A percentile compares a stretch with the other conserved stretches of the same genome.
These are phyloP conservation scores for Lagria hirta DNA, from an alignment of 2,888 invertebrate genomes.

Conservation along the genomic window DNA sequence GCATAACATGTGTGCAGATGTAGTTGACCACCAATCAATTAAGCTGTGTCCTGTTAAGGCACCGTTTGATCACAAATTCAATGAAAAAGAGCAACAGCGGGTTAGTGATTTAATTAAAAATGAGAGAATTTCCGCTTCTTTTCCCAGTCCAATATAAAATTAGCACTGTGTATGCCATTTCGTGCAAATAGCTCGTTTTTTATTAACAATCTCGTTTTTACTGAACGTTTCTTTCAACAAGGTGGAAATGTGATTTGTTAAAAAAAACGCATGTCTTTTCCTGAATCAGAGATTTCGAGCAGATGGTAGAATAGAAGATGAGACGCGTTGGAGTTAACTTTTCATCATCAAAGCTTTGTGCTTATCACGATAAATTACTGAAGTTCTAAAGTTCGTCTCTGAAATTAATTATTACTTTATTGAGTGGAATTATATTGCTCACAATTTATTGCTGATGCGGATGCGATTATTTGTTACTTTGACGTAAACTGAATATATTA, in stretches of 20 bases:
- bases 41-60: conserved; percentile 8
- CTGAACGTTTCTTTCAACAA: too few species aligned
- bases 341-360: conserved; percentile 18
- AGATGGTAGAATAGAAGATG: too few species aligned
- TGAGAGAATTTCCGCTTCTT: conserved; percentile 7
- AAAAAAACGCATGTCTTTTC: too few species aligned
- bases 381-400: conserved; percentile 14
- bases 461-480: conserved; percentile 11
- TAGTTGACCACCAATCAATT: too few species aligned
- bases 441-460: conserved; percentile 15
- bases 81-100: conserved; percentile 6
- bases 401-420: conserved; percentile 17
- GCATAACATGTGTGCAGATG: too few species aligned
- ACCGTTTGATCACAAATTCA: conserved; percentile 11
- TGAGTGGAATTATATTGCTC: conserved; percentile 11
- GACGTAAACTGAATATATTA: too few species aligned
- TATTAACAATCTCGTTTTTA: conserved; percentile 14
- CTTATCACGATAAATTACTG: conserved; percentile 18
- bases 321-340: conserved; percentile 18
- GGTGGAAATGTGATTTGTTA: too few species aligned
- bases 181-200: conserved; percentile 7
- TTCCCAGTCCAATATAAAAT: conserved; percentile 9
- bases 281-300: too few species aligned
- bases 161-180: conserved; percentile 12
- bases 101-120: conserved; percentile 15